Base-by-base conservation (phyloP, 2,888 invertebrate species). In the Melanchra persicariae region DNA sequence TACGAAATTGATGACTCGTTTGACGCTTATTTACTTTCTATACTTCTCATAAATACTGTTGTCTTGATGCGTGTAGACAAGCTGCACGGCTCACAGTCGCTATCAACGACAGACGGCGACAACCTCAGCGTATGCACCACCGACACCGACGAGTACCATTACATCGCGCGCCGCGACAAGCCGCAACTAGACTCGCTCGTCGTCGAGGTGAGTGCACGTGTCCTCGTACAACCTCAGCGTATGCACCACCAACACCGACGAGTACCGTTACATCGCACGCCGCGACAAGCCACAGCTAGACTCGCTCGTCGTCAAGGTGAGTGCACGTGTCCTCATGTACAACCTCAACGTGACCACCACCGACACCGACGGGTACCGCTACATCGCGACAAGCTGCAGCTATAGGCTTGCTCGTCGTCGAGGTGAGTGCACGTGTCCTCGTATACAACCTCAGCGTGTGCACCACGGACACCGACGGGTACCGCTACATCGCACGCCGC, bases 71-170 rank as follows among this genome's bases (percentile, higher is more conserved):
- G 49, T 79, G 0, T 87, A 94, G 94, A 93, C 76, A 94, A 92
- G 70, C 86, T 95, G 51, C 91, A 95, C 90, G 94, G 94, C 0
- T 94, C 95, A 0, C 94, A 93, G 74, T 93, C 95, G 0, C 88
- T 94, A 17, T 94, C 93, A 0, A 90, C 87, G 51, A 86, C 92
- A 0, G 95, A 95, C 70, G 94, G 95, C 3, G 95, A 94, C 87
- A 92, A 93, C 80, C 63, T 94, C 45, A 94, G 94, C 83, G 84
- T 95, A 17, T 94, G 95, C 69, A 94, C 94, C 4, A 89, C 89
- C 0, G 94, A 94, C 85, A 92, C 94, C 0, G 95, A 94, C 78
- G 93, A 93, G 63, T 87, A 88, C 70, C 81, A 90, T 40, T 88
- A 90, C 82, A 81, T 81, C 47, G 81, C 87, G 64, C 82, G 83